A percentile compares a stretch with the other conserved stretches of the same genome.
Evolutionary conservation across 1,140 invertebrate species (phyloP).

Genomic region (Bombyx mori): ASM3026992v2 NC_085121.1:4051501-4052000

Average conservation of each 20-base stretch:
- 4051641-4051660: slow-evolving; percentile 86
- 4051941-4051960: slow-evolving; percentile 88
- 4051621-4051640: background rate
- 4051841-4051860: no score
- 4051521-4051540: slow-evolving; percentile 96
- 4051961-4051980: slow-evolving; percentile 93
- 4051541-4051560: slow-evolving; percentile 96
- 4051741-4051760: slow-evolving; percentile 95
- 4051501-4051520: slow-evolving; percentile 85
- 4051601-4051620: background rate
- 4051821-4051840: slow-evolving; percentile 5
- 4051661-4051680: slow-evolving; percentile 91
- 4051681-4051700: slow-evolving; percentile 94
- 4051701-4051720: slow-evolving; percentile 91
- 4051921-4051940: slow-evolving; percentile 88
- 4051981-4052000: slow-evolving; percentile 88
- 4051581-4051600: background rate
- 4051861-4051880: slow-evolving; percentile 62
- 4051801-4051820: slow-evolving; percentile 79
- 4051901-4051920: slow-evolving; percentile 90
- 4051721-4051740: slow-evolving; percentile 93
- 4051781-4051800: slow-evolving; percentile 81
- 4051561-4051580: slow-evolving; percentile 19
- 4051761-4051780: slow-evolving; percentile 86
- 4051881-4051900: slow-evolving; percentile 86